A percentile compares a stretch with the other conserved stretches of the same genome.
Conservation (phyloP, 2,797 vertebrate species). For the Toxotes lorentzi region DNA sequence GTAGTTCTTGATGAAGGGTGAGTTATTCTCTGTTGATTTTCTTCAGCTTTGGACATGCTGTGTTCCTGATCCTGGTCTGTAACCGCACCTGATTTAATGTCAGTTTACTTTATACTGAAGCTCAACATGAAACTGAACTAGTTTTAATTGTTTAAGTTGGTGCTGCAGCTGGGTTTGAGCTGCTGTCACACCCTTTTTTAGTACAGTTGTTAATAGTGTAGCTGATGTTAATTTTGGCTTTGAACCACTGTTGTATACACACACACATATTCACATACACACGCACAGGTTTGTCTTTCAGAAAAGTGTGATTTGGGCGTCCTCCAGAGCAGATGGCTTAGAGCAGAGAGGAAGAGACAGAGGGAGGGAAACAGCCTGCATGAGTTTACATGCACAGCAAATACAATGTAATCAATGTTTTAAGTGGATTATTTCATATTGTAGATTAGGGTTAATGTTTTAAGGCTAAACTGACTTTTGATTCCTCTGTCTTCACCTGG, state of each 20-base stretch:
- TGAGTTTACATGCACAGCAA: neutral
- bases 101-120: neutral
- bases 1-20: neutral
- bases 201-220: slow-evolving; percentile 19
- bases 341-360: slow-evolving; percentile 26
- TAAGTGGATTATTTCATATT: neutral
- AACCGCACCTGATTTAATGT: neutral
- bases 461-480: neutral
- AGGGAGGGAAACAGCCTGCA: neutral
- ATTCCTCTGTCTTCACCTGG: neutral
- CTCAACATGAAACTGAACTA: neutral
- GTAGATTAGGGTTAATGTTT: neutral
- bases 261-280: neutral
- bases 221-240: slow-evolving; percentile 35
- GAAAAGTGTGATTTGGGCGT: slow-evolving; percentile 37
- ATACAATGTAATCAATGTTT: neutral
- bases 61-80: neutral
- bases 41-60: neutral
- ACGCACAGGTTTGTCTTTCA: slow-evolving; percentile 32
- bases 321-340: slow-evolving; percentile 44
- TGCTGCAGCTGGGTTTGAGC: neutral
- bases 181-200: neutral
- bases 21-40: neutral
- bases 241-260: slow-evolving; percentile 15
- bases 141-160: neutral